phyloP scores from a whole-genome alignment of 2,888 invertebrate genomes.

The Sussaba pulchella region DNA sequence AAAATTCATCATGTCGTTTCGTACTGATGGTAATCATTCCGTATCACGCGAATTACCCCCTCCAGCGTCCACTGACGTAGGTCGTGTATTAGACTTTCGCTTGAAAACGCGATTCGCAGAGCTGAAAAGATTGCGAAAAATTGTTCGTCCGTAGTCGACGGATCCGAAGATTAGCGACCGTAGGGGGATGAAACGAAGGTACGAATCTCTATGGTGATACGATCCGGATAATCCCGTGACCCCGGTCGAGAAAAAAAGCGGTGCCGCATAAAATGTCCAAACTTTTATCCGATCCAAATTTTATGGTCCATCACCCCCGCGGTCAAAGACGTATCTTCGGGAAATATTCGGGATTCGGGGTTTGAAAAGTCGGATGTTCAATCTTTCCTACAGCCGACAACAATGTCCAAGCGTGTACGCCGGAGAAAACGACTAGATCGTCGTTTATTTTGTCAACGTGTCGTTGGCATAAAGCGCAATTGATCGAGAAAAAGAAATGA shows the following conservation, averaged over 20 bases:
- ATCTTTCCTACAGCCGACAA: too few species aligned
- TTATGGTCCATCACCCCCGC: conserved; percentile 19
- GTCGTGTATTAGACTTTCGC: conserved; percentile 6
- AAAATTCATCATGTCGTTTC: too few species aligned
- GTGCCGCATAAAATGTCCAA: conserved; percentile 11
- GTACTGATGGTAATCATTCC: neutral
- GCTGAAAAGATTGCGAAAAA: conserved; percentile 62
- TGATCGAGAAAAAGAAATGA: too few species aligned
- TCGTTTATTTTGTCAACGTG: too few species aligned
- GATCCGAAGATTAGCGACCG: conserved; percentile 9
- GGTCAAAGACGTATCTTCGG: conserved; percentile 23
- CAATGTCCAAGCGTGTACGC: too few species aligned
- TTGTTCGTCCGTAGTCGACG: conserved; percentile 47
- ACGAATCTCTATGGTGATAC: conserved; percentile 71
- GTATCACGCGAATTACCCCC: neutral
- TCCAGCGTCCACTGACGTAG: neutral
- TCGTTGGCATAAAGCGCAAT: neutral
- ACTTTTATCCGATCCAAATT: conserved; percentile 45
- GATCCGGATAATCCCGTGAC: conserved; percentile 69
- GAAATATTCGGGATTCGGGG: neutral
- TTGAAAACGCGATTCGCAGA: neutral
- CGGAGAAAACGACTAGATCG: too few species aligned
- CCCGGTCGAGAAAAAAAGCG: conserved; percentile 29
- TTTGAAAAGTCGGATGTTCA: neutral
- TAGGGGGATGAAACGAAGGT: neutral